Base-by-base conservation (phyloP, 2,888 invertebrate genomes). In the Drymonia ruficornis region DNA sequence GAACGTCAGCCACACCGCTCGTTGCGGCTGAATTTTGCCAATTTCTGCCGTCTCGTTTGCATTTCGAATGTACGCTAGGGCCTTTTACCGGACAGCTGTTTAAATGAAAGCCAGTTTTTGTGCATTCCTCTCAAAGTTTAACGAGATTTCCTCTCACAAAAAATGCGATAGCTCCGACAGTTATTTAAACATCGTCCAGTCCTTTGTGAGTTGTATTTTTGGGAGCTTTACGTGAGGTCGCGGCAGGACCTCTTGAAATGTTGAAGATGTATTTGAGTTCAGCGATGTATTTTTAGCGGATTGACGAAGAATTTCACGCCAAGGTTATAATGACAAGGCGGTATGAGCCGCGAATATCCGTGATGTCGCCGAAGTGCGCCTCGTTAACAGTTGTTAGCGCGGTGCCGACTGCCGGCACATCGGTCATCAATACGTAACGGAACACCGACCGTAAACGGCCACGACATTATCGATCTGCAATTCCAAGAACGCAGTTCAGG, bases 91-190 rank as follows among this genome's bases (percentile, higher is more conserved):
- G 80, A 78, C 82, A 82, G 76, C 75, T 86, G 85, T 87, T 81
- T 84, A 83, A 86, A 85, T 76, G 76, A 83, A 83, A 80, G 81
- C 78, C 81, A 77, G 82, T 85, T 87, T 85, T 83, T 84, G 76
- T 82, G 77, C 75, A 82, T 83, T 85, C 78, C 80, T 78, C 78
- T 81, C 78, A 78, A 83, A 82, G 83, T 80, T 84, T 83, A 87
- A 87, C 80, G 78, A 87, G 83, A 83, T 82, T 78, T 78, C 70
- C 74, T 70, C 72, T 72, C 72, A 81, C 80, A 79, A 84, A 82
- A n/a, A 80, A 78, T 74, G 80, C 69, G 80, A 87, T 77, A 76
- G 74, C 79, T 83, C 76, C 81, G 84, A 83, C 86, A 81, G 83
- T 84, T 87, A 83, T 81, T 84, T 85, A 84, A 86, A 82, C 79